A percentile compares a stretch with the other conserved stretches of the same genome.
These are phyloP conservation scores for Cenopis cana DNA, from an alignment of 2,888 invertebrate species.

Conservation along the genomic window DNA sequence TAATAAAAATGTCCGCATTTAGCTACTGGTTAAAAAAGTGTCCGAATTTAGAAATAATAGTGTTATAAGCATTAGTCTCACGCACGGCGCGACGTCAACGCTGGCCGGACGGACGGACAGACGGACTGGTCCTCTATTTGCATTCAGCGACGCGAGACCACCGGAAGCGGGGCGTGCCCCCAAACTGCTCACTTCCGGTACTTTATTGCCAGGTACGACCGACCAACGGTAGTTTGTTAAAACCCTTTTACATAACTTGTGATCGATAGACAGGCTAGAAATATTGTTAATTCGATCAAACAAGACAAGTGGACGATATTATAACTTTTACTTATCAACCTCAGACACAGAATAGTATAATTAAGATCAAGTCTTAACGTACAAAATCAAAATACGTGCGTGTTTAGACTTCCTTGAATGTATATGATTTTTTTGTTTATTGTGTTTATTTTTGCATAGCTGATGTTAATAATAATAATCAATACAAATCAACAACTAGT, in stretches of 20 bases:
- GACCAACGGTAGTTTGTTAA: conserved; percentile 34
- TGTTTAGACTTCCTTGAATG: no score
- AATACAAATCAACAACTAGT: no score
- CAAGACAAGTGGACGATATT: no score
- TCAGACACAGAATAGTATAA: no score
- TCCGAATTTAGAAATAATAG: conserved; percentile 38
- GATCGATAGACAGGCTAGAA: conserved; percentile 1
- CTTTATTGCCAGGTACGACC: conserved; percentile 53
- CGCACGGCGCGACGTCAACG: conserved; percentile 21
- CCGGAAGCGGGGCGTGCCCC: conserved; percentile 78
- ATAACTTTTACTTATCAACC: no score
- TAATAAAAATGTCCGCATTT: conserved; percentile 17
- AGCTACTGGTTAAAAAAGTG: conserved; percentile 9
- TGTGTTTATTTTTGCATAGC: no score
- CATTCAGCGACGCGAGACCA: conserved; percentile 79
- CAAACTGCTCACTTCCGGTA: conserved; percentile 78
- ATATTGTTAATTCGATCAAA: not conserved
- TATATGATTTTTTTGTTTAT: no score
- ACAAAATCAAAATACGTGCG: no score
- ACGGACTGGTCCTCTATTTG: conserved; percentile 63
- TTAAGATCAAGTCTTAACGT: no score
- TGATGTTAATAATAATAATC: no score
- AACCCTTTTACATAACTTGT: conserved; percentile 5
- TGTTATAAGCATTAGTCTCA: conserved; percentile 41
- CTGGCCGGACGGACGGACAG: conserved; percentile 23